These are phyloP conservation scores for Cheirogaleus medius DNA, from an alignment of 2,113 vertebrate genomes.

Conservation along the genomic window DNA sequence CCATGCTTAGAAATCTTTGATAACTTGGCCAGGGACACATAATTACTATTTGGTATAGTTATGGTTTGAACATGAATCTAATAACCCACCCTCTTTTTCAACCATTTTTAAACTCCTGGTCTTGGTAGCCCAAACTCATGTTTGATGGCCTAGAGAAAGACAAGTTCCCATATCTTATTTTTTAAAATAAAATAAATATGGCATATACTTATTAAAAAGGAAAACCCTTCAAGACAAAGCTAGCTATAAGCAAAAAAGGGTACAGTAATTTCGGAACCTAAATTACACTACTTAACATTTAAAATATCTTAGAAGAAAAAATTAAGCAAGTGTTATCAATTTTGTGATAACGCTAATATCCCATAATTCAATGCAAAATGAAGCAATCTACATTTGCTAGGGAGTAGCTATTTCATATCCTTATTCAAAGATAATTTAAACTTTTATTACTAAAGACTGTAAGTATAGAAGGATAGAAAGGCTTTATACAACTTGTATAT, in stretches of 20 bases:
- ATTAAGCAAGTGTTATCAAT: conserved; percentile 35
- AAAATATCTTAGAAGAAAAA: conserved; percentile 52
- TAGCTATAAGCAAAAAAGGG: not conserved
- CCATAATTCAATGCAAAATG: conserved; percentile 73
- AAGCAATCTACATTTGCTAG: conserved; percentile 74
- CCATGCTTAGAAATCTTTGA: not conserved
- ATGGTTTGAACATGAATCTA: not conserved
- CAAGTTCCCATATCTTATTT: not conserved
- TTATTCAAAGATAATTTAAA: conserved; percentile 79
- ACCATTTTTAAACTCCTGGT: not conserved
- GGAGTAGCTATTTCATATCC: conserved; percentile 68
- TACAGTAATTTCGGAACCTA: not conserved
- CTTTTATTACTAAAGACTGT: conserved; percentile 76
- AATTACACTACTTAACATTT: not conserved
- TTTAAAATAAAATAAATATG: not conserved
- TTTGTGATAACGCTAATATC: conserved; percentile 61
- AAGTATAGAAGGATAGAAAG: conserved; percentile 78
- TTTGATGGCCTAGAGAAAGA: not conserved
- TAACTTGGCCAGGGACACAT: not conserved
- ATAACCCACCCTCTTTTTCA: not conserved
- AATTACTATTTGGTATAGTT: not conserved
- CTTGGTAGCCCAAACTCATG: not conserved
- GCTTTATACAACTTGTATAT: conserved; percentile 48
- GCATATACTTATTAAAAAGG: not conserved
- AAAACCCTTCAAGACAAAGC: not conserved